Evolutionary conservation across 2,113 vertebrate species (phyloP), one percentile per base, ranked within the genome.

Genomic region (Semnornis frantzii): DNA sequence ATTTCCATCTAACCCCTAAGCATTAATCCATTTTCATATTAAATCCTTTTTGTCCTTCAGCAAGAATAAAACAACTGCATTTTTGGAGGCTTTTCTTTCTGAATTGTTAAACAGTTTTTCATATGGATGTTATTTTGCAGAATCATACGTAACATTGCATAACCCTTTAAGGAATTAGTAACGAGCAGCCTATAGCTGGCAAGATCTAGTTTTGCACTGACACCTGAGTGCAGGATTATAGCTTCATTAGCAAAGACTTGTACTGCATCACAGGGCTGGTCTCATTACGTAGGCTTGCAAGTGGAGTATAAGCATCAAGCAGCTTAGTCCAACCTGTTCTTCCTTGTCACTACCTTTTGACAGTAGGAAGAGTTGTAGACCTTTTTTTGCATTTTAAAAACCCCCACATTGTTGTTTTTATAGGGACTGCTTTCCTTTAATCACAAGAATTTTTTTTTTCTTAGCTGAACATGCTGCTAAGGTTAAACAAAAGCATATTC

Each of bases 21-120:
- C 89, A 62, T 84, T 93, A 96, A 96, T 95, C 89, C 84, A 93
- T 94, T 96, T 96, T 91, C 74, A 87, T 92, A 50, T 77, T 91
- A 94, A 96, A 96, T 96, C 89, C 75, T 77, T 91, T 96, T 76
- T 92, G 92, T 89, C 91, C 91, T 96, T 96, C 93, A 94, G 84
- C 82, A 63, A 89, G 80, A 93, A 85, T 37, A 87, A 93, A 90
- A 72, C 24, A 83, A 70, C 72, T 90, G 76, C 87, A 42, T 80
- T 93, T 93, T 77, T 64, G 65, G 58, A 93, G 48, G 37, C 48
- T 92, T 87, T 89, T 71, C 72, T 78, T 85, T 83, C 69, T 90
- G 91, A 94, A 97, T 94, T 74, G 44, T 81, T 95, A 89, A 94
- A 69, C 66, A 83, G 82, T 88, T 94, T 90, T 86, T 81, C 93